These are phyloP conservation scores for Pyralis farinalis DNA, from an alignment of 2,888 invertebrate genomes.

Conservation along the genomic window DNA sequence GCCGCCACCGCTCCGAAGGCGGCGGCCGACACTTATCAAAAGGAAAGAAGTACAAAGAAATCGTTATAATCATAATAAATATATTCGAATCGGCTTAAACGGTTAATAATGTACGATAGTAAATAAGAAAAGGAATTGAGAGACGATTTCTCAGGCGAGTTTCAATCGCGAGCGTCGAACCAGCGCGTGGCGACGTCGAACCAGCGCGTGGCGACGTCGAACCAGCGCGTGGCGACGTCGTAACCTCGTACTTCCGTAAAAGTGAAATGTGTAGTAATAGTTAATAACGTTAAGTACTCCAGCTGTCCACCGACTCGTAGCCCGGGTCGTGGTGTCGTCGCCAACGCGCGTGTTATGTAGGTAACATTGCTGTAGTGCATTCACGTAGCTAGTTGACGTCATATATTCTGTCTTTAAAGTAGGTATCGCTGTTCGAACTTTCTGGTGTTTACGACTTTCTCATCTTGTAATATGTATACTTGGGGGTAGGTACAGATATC, in stretches of 20 bases:
- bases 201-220: slow-evolving; percentile 24
- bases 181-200: slow-evolving; percentile 21
- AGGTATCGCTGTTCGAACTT: slow-evolving; percentile 65
- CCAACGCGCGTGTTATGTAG: slow-evolving; percentile 69
- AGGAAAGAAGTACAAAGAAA: slow-evolving; percentile 69
- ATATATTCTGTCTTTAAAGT: slow-evolving; percentile 70
- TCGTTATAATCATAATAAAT: slow-evolving; percentile 51
- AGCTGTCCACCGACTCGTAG: slow-evolving; percentile 50
- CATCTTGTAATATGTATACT: slow-evolving; percentile 59
- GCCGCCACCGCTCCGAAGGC: slow-evolving; percentile 21
- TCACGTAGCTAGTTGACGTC: slow-evolving; percentile 64
- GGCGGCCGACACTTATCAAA: slow-evolving; percentile 46
- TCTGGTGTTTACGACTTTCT: slow-evolving; percentile 62
- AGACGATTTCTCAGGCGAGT: slow-evolving; percentile 30
- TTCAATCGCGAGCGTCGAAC: slow-evolving; percentile 15
- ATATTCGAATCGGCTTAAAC: slow-evolving; percentile 65
- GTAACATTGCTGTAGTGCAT: slow-evolving; percentile 62
- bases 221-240: slow-evolving; percentile 34
- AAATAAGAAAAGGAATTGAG: slow-evolving; percentile 70
- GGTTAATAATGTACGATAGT: slow-evolving; percentile 53
- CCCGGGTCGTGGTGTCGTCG: slow-evolving; percentile 53
- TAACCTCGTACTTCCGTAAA: slow-evolving; percentile 45
- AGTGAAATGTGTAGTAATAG: slow-evolving; percentile 30
- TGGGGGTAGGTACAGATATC: slow-evolving; percentile 69
- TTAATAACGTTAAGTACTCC: slow-evolving; percentile 32